Percentiles rank a stretch among this genome's conserved stretches.
Conservation (phyloP, 1,140 invertebrate genomes). For the Diplogasteroides magnus region DNA sequence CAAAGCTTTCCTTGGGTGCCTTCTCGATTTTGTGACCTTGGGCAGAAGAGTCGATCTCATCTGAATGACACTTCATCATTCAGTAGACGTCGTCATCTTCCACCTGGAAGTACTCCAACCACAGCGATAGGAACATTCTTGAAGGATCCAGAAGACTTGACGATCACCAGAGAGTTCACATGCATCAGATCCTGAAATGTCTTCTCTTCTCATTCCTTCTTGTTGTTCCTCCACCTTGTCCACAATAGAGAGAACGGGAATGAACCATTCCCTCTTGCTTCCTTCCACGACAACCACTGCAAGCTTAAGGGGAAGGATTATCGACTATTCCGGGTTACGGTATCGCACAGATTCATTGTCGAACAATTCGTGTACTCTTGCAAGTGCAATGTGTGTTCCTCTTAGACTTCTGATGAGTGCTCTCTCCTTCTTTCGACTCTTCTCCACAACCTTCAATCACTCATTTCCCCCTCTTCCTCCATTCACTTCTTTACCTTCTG, state of each 20-base stretch:
- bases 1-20: conserved; percentile 43
- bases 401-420: conserved; percentile 34
- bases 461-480: too few species aligned
- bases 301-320: conserved; percentile 25
- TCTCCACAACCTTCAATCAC: conserved; percentile 12
- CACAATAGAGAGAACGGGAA: conserved; percentile 45
- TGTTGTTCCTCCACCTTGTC: conserved; percentile 27
- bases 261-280: conserved; percentile 37
- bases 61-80: background rate
- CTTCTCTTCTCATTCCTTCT: background rate
- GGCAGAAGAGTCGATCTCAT: conserved; percentile 31
- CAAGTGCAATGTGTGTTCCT: conserved; percentile 41
- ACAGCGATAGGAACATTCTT: conserved; percentile 43
- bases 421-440: conserved; percentile 23
- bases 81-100: background rate
- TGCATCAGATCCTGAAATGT: conserved; percentile 27
- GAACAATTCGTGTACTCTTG: conserved; percentile 41
- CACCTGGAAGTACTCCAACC: conserved; percentile 40
- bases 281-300: conserved; percentile 43
- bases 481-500: too few species aligned
- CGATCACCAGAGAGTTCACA: conserved; percentile 43
- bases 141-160: conserved; percentile 39
- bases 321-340: background rate
- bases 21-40: conserved; percentile 40
- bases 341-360: conserved; percentile 33